Evolutionary conservation across 1,140 invertebrate species (phyloP), one percentile per base, ranked within the genome.

Genomic region (Cylas formicarius): DNA sequence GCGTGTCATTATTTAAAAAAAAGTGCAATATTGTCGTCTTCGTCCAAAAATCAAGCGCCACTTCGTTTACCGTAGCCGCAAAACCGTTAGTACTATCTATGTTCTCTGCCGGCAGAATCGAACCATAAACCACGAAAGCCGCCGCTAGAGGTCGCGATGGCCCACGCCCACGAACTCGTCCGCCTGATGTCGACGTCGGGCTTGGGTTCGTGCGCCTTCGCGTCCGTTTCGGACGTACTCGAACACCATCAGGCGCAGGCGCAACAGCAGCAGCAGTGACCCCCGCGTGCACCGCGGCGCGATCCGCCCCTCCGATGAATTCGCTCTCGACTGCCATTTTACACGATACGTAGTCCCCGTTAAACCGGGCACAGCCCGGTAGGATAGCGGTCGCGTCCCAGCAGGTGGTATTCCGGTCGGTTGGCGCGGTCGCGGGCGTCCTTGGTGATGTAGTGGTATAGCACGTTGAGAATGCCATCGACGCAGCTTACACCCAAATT

Each of bases 181-280:
- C 82, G 80, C 45, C 70, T 94, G 47, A 96, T 96, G 87, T 84
- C 90, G 29, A 82, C 80, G 60, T 77, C 82, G 38, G 90, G 88
- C 39, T 77, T 96, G 41, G 92, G 92, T 53, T 85, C 90, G 38
- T 93, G 90, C 77, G 92, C 92, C 63, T 97, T 97, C 74, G 86
- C 88, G 53, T 81, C 82, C 59, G 75, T 86, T 54, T 76, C 82
- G 56, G 80, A 84, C 67, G 73, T 82, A 22, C 33, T 63, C 42
- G 57, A 64, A 24, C 45, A 53, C 48, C 32, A 48, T 14, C 46
- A 48, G 32, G 38, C 31, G 18, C 16, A 40, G 11, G 8, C 8
- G 17, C n/a, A 42, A 40, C 42, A 38, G 23, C 39, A 21, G 20
- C 17, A 18, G 33, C 26, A 18, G 9, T 11, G 17, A 23, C 33